Percentiles rank a stretch among this genome's conserved stretches.
phyloP scores from a whole-genome alignment of 2,888 invertebrate genomes.

The Auanema freiburgensis region DNA sequence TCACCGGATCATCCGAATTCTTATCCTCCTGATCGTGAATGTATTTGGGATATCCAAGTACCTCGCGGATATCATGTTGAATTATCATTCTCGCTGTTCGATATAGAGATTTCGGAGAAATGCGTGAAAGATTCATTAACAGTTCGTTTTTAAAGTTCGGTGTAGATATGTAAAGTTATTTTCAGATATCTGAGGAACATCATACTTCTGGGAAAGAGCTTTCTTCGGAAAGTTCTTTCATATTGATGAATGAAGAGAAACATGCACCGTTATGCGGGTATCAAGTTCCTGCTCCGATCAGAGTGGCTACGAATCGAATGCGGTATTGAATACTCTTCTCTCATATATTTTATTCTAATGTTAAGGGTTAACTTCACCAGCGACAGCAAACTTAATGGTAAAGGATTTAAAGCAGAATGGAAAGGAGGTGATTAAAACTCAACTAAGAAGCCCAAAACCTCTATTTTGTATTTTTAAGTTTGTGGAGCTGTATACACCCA shows the following conservation, averaged over 20 bases:
- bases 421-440: conserved; percentile 37
- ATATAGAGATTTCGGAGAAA: conserved; percentile 42
- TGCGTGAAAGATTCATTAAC: conserved; percentile 48
- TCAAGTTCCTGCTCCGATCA: conserved; percentile 34
- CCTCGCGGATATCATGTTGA: conserved; percentile 54
- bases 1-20: conserved; percentile 42
- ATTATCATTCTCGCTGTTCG: conserved; percentile 46
- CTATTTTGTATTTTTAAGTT: conserved; percentile 25
- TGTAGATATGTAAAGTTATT: not conserved
- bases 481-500: conserved; percentile 50
- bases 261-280: conserved; percentile 45
- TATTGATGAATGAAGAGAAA: conserved; percentile 56
- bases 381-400: conserved; percentile 39
- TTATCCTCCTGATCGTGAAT: conserved; percentile 50
- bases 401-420: conserved; percentile 57
- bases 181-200: conserved; percentile 55
- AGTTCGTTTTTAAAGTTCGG: conserved; percentile 7
- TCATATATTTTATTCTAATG: not conserved
- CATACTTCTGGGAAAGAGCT: conserved; percentile 52
- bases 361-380: conserved; percentile 57
- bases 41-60: conserved; percentile 57
- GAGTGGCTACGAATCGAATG: conserved; percentile 50
- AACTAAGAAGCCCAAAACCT: not conserved
- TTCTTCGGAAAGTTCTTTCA: conserved; percentile 54
- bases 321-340: not conserved